phyloP scores from a whole-genome alignment of 92 coral and sea anemone species.

The Umimayanthus kanabou region DNA sequence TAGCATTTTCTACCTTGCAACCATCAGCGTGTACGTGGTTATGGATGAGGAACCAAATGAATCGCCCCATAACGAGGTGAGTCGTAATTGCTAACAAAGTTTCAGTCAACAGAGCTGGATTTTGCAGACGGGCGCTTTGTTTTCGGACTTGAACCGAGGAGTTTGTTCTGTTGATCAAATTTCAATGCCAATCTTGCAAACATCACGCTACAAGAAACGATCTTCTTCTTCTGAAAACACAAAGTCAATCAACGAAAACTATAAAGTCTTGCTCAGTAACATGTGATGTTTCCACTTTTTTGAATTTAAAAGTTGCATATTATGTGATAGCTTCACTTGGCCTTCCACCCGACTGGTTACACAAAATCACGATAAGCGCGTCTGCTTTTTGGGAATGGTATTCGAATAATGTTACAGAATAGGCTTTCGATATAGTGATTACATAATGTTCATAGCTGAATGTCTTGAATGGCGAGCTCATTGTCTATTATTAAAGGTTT shows the following conservation, averaged over 20 bases:
- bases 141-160: neutral
- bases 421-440: too few relatives aligned
- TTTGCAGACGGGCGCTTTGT: neutral
- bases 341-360: neutral
- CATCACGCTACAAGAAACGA: neutral
- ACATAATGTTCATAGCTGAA: neutral
- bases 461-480: neutral
- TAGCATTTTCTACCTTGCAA: neutral
- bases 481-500: too few relatives aligned
- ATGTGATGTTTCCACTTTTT: neutral
- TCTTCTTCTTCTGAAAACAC: neutral
- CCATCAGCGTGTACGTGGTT: neutral
- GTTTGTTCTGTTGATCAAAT: neutral
- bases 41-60: neutral
- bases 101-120: neutral
- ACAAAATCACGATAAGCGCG: neutral
- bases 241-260: neutral
- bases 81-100: neutral
- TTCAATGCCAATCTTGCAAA: neutral
- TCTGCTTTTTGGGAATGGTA: neutral
- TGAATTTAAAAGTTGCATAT: conserved; percentile 8
- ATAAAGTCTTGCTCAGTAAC: neutral
- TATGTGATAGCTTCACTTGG: conserved; percentile 4
- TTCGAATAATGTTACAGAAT: too few relatives aligned
- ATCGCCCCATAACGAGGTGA: neutral